Base-by-base conservation (phyloP, 2,888 invertebrate genomes). In the Parelbella ahira region DNA sequence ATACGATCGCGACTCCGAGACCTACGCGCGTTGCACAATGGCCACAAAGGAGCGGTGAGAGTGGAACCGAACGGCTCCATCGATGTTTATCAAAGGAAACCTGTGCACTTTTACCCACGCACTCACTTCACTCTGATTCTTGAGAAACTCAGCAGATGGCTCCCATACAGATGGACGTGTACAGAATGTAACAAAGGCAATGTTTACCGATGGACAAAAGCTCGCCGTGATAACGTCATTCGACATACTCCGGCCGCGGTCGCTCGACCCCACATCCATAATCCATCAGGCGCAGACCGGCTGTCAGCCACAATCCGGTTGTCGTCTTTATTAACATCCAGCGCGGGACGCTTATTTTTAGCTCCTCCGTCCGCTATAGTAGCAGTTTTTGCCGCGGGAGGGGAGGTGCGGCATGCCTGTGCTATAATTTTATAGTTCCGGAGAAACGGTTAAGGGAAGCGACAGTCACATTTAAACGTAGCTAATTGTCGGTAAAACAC, bases 381-480 rank as follows among this genome's bases (percentile, higher is more conserved):
- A 44, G 56, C 56, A 54, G 60, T 77, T 78, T 80, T 76, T 71
- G 65, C 60, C 37, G 49, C 57, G 49, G 50, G 12, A 5, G 24
- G 12, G 54, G 53, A 58, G 49, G 51, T 45, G 53, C 58, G 54
- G 60, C 65, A 68, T 69, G 59, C 63, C 63, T 56, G 53, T 53
- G 58, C 53, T 48, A 70, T 73, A 78, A 75, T 78, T 80, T 77
- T 72, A 77, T 75, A 74, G 80, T 78, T 80, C 77, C 76, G 76
- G 71, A 68, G 74, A 80, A 77, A 68, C 71, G 53, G 68, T 69
- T 66, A 63, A 68, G 63, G 68, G 70, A 69, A 70, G 64, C 68
- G 55, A 64, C 63, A 58, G 60, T 61, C 55, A 62, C 52, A 58
- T 59, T 66, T 67, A 67, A 68, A 63, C 54, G 61, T 51, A 49